These are phyloP conservation scores for Eupithecia vulgata DNA, from an alignment of 2,888 invertebrate genomes.

Conservation along the genomic window DNA sequence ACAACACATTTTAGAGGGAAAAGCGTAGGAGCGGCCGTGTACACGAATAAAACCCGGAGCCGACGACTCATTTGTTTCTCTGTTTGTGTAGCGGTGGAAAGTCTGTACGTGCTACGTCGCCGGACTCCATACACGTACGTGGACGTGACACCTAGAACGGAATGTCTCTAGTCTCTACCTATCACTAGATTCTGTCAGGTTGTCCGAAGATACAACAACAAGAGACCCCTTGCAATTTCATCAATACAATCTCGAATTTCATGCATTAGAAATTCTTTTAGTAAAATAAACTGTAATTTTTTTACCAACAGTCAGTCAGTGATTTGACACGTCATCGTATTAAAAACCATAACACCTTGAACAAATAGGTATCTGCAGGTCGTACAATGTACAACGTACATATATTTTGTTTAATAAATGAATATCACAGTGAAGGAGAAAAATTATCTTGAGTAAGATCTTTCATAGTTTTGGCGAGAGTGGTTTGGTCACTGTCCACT, in stretches of 20 bases:
- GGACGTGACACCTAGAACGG: slow-evolving; percentile 76
- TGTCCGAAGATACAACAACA: background rate
- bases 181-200: background rate
- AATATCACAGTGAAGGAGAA: slow-evolving; percentile 72
- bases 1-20: slow-evolving; percentile 33
- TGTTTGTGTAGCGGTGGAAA: slow-evolving; percentile 69
- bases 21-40: slow-evolving; percentile 34
- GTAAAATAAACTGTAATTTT: too few species aligned
- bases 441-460: slow-evolving; percentile 8
- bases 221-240: background rate
- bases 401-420: too few species aligned
- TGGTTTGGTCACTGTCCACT: slow-evolving; percentile 22
- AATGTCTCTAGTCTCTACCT: slow-evolving; percentile 41
- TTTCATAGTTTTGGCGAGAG: slow-evolving; percentile 30
- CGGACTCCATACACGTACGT: slow-evolving; percentile 66
- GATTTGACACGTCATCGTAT: too few species aligned
- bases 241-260: too few species aligned
- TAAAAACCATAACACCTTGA: too few species aligned
- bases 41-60: slow-evolving; percentile 49
- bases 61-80: slow-evolving; percentile 57
- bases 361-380: too few species aligned
- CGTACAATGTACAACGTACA: too few species aligned
- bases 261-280: too few species aligned
- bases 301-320: too few species aligned
- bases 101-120: slow-evolving; percentile 63